phyloP scores from a whole-genome alignment of 1,140 invertebrate genomes.

The Nymphalis io region DNA sequence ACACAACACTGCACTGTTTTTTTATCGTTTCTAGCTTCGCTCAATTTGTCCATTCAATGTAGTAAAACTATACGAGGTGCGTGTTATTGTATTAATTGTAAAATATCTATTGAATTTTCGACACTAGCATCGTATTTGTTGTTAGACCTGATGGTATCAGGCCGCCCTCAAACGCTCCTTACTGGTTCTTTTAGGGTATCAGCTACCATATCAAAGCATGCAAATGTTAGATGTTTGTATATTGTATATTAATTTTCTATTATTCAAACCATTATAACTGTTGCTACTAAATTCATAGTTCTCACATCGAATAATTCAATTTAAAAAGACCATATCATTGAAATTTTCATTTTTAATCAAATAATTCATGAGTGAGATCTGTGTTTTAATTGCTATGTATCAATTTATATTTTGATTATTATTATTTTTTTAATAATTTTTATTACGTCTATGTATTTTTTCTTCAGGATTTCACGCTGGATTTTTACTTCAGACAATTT shows the following conservation, averaged over 20 bases:
- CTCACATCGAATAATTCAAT: constrained; percentile 18
- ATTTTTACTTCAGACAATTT: constrained; percentile 99
- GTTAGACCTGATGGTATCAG: constrained; percentile 23
- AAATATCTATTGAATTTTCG: constrained; percentile 10
- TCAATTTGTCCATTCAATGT: constrained; percentile 61
- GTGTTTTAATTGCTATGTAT: constrained; percentile 25
- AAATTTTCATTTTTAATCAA: constrained; percentile 3
- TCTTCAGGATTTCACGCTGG: constrained; percentile 96
- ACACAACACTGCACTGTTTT: constrained; percentile 64
- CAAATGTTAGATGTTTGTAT: constrained; percentile 60
- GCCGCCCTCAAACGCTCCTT: constrained; percentile 13
- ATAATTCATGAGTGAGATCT: constrained; percentile 24
- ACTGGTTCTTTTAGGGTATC: neutral
- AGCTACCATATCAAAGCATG: constrained; percentile 52
- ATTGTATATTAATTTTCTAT: constrained; percentile 11
- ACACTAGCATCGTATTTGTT: constrained; percentile 32
- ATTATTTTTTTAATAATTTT: neutral
- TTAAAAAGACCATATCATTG: neutral
- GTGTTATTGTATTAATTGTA: constrained; percentile 53
- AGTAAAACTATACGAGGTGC: constrained; percentile 35
- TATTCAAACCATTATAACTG: constrained; percentile 22
- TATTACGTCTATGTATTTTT: constrained; percentile 30
- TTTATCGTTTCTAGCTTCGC: constrained; percentile 55
- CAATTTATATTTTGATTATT: neutral
- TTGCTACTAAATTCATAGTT: constrained; percentile 24